Base-by-base conservation (phyloP, 2,888 invertebrate species). In the Eupithecia subumbrata region DNA sequence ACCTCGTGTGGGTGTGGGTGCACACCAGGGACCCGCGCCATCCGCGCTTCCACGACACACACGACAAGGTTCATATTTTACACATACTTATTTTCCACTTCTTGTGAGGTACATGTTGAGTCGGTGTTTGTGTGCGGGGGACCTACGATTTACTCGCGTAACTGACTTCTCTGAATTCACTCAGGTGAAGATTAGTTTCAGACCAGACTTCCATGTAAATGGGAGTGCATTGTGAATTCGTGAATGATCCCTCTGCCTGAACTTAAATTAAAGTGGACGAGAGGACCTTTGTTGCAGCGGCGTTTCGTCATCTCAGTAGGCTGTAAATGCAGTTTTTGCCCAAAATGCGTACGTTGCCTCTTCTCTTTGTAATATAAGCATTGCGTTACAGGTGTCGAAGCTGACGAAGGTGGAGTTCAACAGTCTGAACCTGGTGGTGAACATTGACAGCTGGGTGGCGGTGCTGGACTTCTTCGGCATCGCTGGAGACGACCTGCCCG, bases 401-500 rank as follows among this genome's bases (percentile, higher is more conserved):
- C 95, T 96, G 66, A 96, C 96, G 11, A 96, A 96, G 72, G 96
- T 99, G 34, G 98, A 99, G 87, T 99, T 99, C 90, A 99, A 98
- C 89, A 97, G 98, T 84, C 93, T 99, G 82, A 98, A 99, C 90
- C 95, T 99, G 79, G 97, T 98, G 45, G 96, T 99, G 80, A 99
- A 98, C 87, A 97, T 98, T 37, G 98, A 99, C 88, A 98, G 99
- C 71, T 99, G 99, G 99, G 98, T 98, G 83, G 97, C 99, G 48
- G 96, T 99, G 66, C 95, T 99, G 72, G 99, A 99, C 92, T 99
- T 99, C 90, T 98, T 99, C 86, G 98, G 98, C 45, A 91, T 94
- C 34, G 91, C 92, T 18, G 93, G 90, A 5, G 94, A 92, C 74
- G 93, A 92, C 69, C 78, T 83, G 73, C 82, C 87, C 3, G 84